Base-by-base conservation (phyloP, 2,113 vertebrate species). In the Hylia prasina region DNA sequence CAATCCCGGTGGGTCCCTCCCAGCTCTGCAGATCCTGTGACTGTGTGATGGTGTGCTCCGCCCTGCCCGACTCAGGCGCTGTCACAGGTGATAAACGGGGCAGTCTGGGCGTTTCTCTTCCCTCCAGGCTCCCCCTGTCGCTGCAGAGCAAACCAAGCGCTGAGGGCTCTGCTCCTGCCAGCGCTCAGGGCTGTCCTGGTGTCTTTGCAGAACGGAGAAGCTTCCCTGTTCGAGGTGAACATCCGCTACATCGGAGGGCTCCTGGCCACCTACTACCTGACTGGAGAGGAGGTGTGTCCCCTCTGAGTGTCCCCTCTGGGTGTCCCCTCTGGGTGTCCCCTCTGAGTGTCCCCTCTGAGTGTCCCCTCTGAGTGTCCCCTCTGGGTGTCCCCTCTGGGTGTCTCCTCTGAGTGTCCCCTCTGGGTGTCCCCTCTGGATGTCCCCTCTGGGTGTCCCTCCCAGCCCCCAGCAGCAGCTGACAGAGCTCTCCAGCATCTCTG, bases 151-250 rank as follows among this genome's bases (percentile, higher is more conserved):
- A 28, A 19, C 39, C 5, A 22, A 42, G 45, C 0, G 15, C 83
- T 33, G 21, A 9, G 60, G 61, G 33, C 33, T 19, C 27, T 77
- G 68, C 75, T 24, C 82, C 31, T 13, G 9, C 1, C 51, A 3
- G 2, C 63, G 1, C 79, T 78, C 94, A 64, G 81, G 39, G 70
- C 5, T 82, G 5, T 66, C 8, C 6, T 54, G 24, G 1, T 96
- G 70, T 93, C 3, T 48, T 92, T 91, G 54, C 98, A 99, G 99
- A 99, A 98, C 0, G 99, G 99, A 48, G 99, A 99, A 69, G 99
- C 99, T 0, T 99, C 99, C 8, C 97, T 99, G 95, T 99, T 99
- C 65, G 99, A 99, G 98, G 99, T 99, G 98, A 99, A 99, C 97
- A 99, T 99, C 94, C 99, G 99, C 81, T 99, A 99, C 58, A 98